Conservation (phyloP, 2,797 vertebrate genomes). For the Manis pentadactyla region DNA sequence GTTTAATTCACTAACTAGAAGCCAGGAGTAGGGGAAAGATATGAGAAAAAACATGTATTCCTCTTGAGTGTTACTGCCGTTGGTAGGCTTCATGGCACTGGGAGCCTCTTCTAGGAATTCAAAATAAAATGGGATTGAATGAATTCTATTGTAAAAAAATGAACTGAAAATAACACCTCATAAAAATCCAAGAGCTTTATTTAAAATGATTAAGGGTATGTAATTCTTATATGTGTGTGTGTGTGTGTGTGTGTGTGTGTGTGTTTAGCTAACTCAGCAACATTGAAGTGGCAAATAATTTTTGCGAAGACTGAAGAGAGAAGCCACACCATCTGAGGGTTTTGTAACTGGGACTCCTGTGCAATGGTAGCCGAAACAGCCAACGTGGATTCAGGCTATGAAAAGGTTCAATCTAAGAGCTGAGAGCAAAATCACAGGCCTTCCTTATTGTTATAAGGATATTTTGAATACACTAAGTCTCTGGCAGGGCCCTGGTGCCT, state of each 20-base stretch:
- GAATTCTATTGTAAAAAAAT: slow-evolving; percentile 27
- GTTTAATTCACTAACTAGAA: slow-evolving; percentile 4
- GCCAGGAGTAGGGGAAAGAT: not conserved
- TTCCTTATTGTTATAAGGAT: slow-evolving; percentile 59
- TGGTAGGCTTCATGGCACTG: not conserved
- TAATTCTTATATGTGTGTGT: not conserved
- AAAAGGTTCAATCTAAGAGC: slow-evolving; percentile 69
- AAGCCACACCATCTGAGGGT: slow-evolving; percentile 52
- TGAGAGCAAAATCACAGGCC: slow-evolving; percentile 61
- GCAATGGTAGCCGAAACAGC: slow-evolving; percentile 57
- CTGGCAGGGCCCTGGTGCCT: not conserved
- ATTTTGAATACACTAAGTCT: not conserved
- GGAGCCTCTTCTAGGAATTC: not conserved
- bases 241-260: too few species aligned
- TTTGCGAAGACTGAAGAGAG: slow-evolving; percentile 51
- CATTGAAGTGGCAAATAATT: slow-evolving; percentile 56
- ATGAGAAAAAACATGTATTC: not conserved
- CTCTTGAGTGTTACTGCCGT: not conserved
- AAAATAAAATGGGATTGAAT: slow-evolving; percentile 54
- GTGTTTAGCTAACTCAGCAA: slow-evolving; percentile 57
- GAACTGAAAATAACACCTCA: slow-evolving; percentile 28
- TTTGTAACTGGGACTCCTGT: slow-evolving; percentile 46
- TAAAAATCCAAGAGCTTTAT: slow-evolving; percentile 46
- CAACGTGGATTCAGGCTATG: slow-evolving; percentile 45
- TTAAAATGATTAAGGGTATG: slow-evolving; percentile 65